Conservation (phyloP, 2,888 invertebrate genomes). For the Brachypalpus laphriformis region DNA sequence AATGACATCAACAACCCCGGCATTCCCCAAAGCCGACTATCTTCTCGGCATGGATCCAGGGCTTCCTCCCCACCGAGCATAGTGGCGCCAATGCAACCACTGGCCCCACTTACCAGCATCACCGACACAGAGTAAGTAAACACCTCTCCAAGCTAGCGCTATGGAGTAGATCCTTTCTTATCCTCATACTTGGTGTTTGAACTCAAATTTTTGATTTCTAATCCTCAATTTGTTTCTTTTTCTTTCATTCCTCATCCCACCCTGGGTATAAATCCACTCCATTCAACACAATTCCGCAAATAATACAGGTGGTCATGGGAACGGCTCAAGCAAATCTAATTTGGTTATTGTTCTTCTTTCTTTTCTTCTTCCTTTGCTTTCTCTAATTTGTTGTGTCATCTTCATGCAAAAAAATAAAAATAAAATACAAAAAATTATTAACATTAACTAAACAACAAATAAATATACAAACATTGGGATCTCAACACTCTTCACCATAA, state of each 20-base stretch:
- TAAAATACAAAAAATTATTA: constrained; percentile 13
- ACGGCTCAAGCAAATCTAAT: constrained; percentile 83
- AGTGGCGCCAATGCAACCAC: constrained; percentile 84
- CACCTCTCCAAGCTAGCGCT: neutral
- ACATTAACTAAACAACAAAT: constrained; percentile 39
- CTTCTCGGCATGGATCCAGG: constrained; percentile 81
- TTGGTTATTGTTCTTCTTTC: constrained; percentile 74
- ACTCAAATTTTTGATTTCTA: constrained; percentile 64
- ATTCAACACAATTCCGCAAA: constrained; percentile 71
- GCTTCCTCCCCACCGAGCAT: constrained; percentile 83
- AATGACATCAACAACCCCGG: constrained; percentile 85
- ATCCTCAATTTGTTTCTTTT: constrained; percentile 74
- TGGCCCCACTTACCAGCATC: constrained; percentile 86
- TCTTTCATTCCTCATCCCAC: constrained; percentile 67
- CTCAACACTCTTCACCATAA: constrained; percentile 48
- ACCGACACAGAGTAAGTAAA: constrained; percentile 86
- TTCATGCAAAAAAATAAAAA: constrained; percentile 58
- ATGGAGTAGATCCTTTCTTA: constrained; percentile 33
- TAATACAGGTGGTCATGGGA: constrained; percentile 81
- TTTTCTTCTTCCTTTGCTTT: constrained; percentile 76
- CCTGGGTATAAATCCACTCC: constrained; percentile 58
- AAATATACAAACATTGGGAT: constrained; percentile 57
- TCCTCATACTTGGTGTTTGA: constrained; percentile 25
- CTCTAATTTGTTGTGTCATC: constrained; percentile 75
- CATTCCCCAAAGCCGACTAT: constrained; percentile 76